Evolutionary conservation across 2,797 vertebrate species (phyloP).

Genomic region (Perodicticus potto): DNA sequence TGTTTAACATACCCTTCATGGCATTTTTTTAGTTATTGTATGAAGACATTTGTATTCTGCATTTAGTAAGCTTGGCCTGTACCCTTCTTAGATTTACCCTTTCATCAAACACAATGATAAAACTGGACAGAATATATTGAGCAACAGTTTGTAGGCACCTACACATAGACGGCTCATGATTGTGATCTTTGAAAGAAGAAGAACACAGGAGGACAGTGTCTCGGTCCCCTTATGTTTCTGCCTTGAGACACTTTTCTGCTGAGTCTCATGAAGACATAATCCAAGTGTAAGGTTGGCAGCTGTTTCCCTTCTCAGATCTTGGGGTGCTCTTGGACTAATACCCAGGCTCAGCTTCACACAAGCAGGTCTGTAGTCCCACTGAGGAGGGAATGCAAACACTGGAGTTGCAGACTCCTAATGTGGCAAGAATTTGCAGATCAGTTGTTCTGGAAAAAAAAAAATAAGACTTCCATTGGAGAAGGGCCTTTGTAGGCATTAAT

Average conservation of each 20-base stretch:
- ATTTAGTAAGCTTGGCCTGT: too few relatives aligned
- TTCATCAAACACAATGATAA: not conserved
- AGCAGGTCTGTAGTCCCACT: not conserved
- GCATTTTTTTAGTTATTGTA: too few relatives aligned
- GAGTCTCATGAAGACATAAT: not conserved
- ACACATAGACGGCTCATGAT: not conserved
- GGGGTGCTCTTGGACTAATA: too few relatives aligned
- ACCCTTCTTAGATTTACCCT: not conserved
- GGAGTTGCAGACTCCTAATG: not conserved
- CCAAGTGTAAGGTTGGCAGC: not conserved
- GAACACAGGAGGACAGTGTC: not conserved
- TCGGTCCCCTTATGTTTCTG: not conserved
- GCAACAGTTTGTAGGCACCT: not conserved
- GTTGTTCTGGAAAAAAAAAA: not conserved
- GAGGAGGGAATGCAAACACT: not conserved
- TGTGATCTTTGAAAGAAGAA: not conserved
- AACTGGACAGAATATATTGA: not conserved
- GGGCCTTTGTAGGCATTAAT: not conserved
- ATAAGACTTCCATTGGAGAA: not conserved
- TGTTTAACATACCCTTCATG: too few relatives aligned
- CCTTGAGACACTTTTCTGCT: not conserved
- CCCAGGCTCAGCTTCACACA: too few relatives aligned
- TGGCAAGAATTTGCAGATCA: not conserved
- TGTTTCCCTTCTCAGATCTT: too few relatives aligned
- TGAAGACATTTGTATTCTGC: too few relatives aligned